Base-by-base conservation (phyloP, 2,888 invertebrate species). In the Phlogophora meticulosa region DNA sequence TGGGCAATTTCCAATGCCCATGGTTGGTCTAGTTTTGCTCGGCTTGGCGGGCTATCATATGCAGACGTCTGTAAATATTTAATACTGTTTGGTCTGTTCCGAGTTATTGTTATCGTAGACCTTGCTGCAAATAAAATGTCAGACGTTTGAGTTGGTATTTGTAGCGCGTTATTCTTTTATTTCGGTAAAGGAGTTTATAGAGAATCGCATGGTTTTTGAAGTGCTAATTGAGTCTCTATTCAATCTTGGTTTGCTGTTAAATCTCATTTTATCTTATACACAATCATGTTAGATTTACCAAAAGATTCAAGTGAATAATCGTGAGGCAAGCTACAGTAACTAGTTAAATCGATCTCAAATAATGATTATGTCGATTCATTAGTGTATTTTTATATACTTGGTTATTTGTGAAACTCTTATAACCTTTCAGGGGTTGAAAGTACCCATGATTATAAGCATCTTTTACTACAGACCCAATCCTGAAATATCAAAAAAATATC, bases 1-100 rank as follows among this genome's bases (percentile, higher is more conserved):
- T 59, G 60, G 32, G 38, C 11, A 45, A 65, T 71, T 45, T 32
- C 45, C 11, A 32, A 11, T 46, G 61, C 48, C 49, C 24, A 46
- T 3, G 24, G 40, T 43, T 43, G 36, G 52, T 43, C 58, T 81
- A 62, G 17, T 51, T 53, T 49, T 11, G 24, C 48, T 56, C 32
- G 34, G n/a, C 61, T 52, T 10, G 20, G 13, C 42, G 10, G 36
- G 13, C 17, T 55, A 48, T 61, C 66, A 64, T 49, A 53, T 53
- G 57, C 74, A 78, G 57, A 51, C 32, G 24, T 7, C 13, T 61
- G 38, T 66, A 34, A 66, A 66, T 75, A 55, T 78, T 59, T 51
- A 43, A 64, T 61, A 24, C 36, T 28, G 15, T 64, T 48, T 53
- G n/a, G 43, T 56, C 13, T 15, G 59, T 24, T 13, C 10, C 15